Percentiles rank a stretch among this genome's conserved stretches.
phyloP scores from a whole-genome alignment of 2,888 invertebrate genomes.

The Drosophila suboccidentalis region DNA sequence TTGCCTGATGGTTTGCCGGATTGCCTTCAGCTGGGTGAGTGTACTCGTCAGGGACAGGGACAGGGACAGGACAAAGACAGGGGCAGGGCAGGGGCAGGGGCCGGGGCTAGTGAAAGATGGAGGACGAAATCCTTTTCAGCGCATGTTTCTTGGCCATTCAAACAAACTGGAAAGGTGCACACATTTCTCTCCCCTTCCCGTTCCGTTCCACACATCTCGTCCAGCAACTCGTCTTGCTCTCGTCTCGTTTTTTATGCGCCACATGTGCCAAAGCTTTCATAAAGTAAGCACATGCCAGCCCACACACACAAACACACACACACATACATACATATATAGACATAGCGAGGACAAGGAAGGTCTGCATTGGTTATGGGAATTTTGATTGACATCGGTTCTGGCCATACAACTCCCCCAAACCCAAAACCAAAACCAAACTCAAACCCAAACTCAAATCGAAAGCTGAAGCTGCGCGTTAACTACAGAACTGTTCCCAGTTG shows the following conservation, averaged over 20 bases:
- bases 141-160: constrained; percentile 73
- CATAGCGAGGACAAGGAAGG: constrained; percentile 17
- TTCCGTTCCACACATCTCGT: constrained; percentile 27
- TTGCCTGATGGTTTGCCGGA: constrained; percentile 37
- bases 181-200: background rate
- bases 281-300: constrained; percentile 61
- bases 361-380: constrained; percentile 81
- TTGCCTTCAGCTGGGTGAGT: constrained; percentile 41
- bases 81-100: background rate
- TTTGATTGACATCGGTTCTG: constrained; percentile 83
- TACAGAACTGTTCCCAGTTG: constrained; percentile 54
- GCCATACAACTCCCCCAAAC: constrained; percentile 23
- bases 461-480: constrained; percentile 73
- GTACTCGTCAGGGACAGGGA: constrained; percentile 30
- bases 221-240: constrained; percentile 47
- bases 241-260: constrained; percentile 76
- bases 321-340: constrained; percentile 20
- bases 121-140: constrained; percentile 76
- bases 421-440: background rate
- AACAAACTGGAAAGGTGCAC: constrained; percentile 58
- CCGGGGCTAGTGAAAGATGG: constrained; percentile 58
- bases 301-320: constrained; percentile 16
- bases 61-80: background rate
- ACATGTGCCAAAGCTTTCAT: constrained; percentile 81
- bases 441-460: constrained; percentile 13